These are phyloP conservation scores for Gryllus bimaculatus DNA, from an alignment of 1,140 invertebrate species.

Conservation along the genomic window DNA sequence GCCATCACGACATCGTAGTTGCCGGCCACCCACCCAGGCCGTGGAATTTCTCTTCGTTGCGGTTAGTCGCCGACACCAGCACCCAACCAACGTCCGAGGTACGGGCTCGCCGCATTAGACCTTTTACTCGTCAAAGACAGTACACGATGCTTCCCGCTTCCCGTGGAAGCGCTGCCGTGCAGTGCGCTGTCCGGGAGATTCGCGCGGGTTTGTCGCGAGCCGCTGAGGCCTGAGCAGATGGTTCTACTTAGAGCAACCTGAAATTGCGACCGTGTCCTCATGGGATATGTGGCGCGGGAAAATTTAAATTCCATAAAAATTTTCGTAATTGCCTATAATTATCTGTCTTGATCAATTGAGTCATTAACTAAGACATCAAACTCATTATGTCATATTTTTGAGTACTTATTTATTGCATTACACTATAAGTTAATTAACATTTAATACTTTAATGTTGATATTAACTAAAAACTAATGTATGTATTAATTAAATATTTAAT, in stretches of 20 bases:
- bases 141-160: background rate
- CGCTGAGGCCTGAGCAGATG: background rate
- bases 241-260: background rate
- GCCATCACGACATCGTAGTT: constrained; percentile 12
- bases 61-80: background rate
- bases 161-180: background rate
- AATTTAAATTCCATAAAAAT: no score
- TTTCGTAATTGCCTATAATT: no score
- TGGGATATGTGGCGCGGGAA: background rate
- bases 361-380: no score
- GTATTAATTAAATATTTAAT: no score
- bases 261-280: constrained; percentile 2
- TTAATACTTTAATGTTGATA: no score
- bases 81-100: background rate
- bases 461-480: no score
- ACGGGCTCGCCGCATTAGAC: background rate
- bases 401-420: no score
- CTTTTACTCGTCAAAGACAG: background rate
- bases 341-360: no score
- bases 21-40: background rate
- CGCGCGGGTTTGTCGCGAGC: background rate
- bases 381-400: no score
- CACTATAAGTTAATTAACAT: no score
- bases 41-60: background rate
- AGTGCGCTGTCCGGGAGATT: constrained; percentile 11